Evolutionary conservation across 1,140 invertebrate species (phyloP).

Genomic region (Leptoteleia sp.): DNA sequence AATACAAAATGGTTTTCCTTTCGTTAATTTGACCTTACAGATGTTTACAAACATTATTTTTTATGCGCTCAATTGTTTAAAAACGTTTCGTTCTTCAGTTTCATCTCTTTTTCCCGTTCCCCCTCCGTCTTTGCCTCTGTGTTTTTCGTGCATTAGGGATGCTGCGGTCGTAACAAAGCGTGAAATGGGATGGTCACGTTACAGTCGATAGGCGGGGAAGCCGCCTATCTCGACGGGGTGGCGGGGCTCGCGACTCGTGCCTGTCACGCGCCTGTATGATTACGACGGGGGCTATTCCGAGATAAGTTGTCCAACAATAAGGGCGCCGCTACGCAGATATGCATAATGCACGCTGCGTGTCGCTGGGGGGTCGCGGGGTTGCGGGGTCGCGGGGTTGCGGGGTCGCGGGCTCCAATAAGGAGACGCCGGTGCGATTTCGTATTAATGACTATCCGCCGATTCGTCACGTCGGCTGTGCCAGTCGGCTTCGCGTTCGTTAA

Average conservation of each 20-base stretch:
- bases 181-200: slow-evolving; percentile 59
- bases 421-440: slow-evolving; percentile 19
- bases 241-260: slow-evolving; percentile 15
- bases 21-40: slow-evolving; percentile 46
- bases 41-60: no score
- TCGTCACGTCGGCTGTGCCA: slow-evolving; percentile 16
- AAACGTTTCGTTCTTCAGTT: no score
- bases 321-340: slow-evolving; percentile 38
- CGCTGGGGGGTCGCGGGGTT: neutral
- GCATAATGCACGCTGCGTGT: slow-evolving; percentile 59
- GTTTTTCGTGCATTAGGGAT: slow-evolving; percentile 49
- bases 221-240: slow-evolving; percentile 42
- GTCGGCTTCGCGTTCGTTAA: slow-evolving; percentile 4
- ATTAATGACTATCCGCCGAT: slow-evolving; percentile 31
- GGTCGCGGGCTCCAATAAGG: no score
- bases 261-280: slow-evolving; percentile 55
- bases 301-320: slow-evolving; percentile 54
- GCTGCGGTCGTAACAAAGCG: slow-evolving; percentile 53
- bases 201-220: slow-evolving; percentile 39
- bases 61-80: no score
- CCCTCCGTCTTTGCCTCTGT: slow-evolving; percentile 14
- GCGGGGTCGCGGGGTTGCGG: slow-evolving; percentile 1
- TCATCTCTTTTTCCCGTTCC: no score
- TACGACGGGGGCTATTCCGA: slow-evolving; percentile 49
- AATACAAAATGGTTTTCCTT: no score